phyloP scores from a whole-genome alignment of 2,888 invertebrate species.

The Charanyca ferruginea region DNA sequence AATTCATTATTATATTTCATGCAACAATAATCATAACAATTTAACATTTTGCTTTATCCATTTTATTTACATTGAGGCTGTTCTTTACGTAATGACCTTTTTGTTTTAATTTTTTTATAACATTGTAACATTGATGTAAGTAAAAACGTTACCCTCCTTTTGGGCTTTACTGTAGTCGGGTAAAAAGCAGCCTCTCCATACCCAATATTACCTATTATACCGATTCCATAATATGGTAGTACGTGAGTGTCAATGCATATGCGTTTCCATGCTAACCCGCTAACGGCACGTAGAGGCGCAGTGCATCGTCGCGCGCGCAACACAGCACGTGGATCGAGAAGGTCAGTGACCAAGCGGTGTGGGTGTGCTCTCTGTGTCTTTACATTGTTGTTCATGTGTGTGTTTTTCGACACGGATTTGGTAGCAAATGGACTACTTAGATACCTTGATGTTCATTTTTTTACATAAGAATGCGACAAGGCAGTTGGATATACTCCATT shows the following conservation, averaged over 20 bases:
- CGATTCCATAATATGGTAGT: slow-evolving; percentile 68
- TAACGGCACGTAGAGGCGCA: slow-evolving; percentile 90
- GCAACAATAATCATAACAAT: slow-evolving; percentile 69
- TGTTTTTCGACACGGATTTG: slow-evolving; percentile 41
- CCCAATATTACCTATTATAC: slow-evolving; percentile 62
- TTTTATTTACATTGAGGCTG: slow-evolving; percentile 62
- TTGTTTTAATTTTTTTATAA: neutral
- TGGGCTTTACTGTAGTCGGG: neutral
- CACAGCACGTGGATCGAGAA: slow-evolving; percentile 97
- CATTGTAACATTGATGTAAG: neutral
- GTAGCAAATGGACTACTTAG: slow-evolving; percentile 12
- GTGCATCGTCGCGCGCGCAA: slow-evolving; percentile 86
- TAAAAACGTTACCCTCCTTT: neutral
- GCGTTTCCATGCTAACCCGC: slow-evolving; percentile 91
- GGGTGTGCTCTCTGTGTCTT: slow-evolving; percentile 57
- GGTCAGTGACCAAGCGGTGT: slow-evolving; percentile 90
- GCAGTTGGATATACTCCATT: slow-evolving; percentile 19
- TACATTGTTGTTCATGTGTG: slow-evolving; percentile 59
- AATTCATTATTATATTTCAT: slow-evolving; percentile 61
- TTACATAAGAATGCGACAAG: neutral
- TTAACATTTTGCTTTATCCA: slow-evolving; percentile 75
- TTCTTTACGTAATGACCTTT: slow-evolving; percentile 38
- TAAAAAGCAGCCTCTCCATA: slow-evolving; percentile 56
- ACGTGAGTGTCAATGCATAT: slow-evolving; percentile 87
- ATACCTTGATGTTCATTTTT: neutral